Base-by-base conservation (phyloP, 2,797 vertebrate genomes). In the Mormyrus proboscirostris region DNA sequence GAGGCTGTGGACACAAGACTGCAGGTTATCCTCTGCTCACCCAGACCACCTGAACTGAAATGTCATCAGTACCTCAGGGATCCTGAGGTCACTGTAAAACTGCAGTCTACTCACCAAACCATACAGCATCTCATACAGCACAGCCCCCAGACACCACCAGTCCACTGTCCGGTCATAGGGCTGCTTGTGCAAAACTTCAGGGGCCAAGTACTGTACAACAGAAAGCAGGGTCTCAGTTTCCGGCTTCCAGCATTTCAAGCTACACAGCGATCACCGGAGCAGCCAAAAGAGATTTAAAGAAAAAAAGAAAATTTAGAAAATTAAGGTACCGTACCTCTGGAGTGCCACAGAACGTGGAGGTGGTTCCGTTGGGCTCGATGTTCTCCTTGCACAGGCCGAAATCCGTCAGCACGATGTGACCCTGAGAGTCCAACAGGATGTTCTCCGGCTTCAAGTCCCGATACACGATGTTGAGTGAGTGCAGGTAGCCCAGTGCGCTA, bases 351-450 rank as follows among this genome's bases (percentile, higher is more conserved):
- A 99, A 99, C 2, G 99, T 99, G 57, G 98, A 99, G 0, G 99
- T 99, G 0, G 98, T 99, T 91, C 98, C 98, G 0, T 99, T 99
- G 92, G 96, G 97, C 90, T 99, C 98, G 0, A 99, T 99, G 93
- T 99, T 99, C 95, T 99, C 98, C 92, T 99, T 99, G 96, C 99
- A 99, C 90, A 99, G 97, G 51, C 99, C 99, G 1, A 99, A 99
- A 92, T 99, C 99, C 2, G 99, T 99, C 88, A 99, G 96, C 89
- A 99, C 97, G 89, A 99, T 99, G 94, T 99, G 99, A 5, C 99
- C 99, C 93, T 99, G 98, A 0, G 97, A 99, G 93, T 99, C 99
- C 3, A 99, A 96, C 91, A 99, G 95, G 94, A 99, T 99, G 93
- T 99, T 99, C 95, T 99, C 99, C 0, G 99, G 99, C 93, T 99